phyloP scores from a whole-genome alignment of 2,888 invertebrate species.

The Epsilonema sp. region DNA sequence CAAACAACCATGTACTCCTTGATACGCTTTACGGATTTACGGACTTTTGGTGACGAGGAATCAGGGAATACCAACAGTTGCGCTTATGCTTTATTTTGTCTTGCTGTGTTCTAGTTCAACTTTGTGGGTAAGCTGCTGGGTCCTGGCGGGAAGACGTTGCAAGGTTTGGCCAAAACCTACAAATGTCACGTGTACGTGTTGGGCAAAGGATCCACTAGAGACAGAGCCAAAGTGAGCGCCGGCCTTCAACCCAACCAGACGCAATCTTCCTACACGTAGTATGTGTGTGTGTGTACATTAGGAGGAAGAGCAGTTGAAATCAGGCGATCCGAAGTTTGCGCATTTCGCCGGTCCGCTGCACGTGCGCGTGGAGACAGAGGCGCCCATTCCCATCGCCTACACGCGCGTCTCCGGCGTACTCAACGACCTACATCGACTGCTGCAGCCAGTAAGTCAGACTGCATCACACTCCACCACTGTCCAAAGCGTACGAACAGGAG shows the following conservation, averaged over 20 bases:
- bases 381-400: conserved; percentile 24
- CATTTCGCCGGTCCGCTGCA: conserved; percentile 28
- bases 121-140: conserved; percentile 28
- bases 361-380: conserved; percentile 25
- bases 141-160: conserved; percentile 25
- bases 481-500: too few species aligned
- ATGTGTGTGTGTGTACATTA: neutral
- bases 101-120: conserved; percentile 27
- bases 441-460: conserved; percentile 15
- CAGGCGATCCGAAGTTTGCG: conserved; percentile 26
- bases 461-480: too few species aligned
- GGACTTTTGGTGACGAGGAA: too few species aligned
- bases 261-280: too few species aligned
- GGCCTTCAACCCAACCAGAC: too few species aligned
- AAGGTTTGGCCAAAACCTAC: conserved; percentile 21
- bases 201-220: conserved; percentile 26
- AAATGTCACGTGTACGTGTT: conserved; percentile 28
- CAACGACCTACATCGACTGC: neutral
- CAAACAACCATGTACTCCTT: too few species aligned
- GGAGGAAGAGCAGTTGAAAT: conserved; percentile 16
- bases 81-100: too few species aligned
- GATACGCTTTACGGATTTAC: too few species aligned
- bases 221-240: conserved; percentile 20
- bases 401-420: conserved; percentile 20
- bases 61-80: too few species aligned